Base-by-base conservation (phyloP, 2,888 invertebrate species). In the Drosophila fulvimacula region DNA sequence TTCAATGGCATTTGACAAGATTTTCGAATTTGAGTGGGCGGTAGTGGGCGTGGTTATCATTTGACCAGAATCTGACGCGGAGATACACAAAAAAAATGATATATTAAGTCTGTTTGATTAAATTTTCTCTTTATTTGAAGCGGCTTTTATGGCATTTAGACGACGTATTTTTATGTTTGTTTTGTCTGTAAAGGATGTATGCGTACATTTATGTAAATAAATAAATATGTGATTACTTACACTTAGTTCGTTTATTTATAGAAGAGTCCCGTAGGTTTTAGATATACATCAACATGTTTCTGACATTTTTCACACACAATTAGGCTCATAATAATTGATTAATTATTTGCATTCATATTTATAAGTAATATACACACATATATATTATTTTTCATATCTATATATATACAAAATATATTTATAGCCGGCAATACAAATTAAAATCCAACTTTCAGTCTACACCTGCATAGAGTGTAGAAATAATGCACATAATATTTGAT, bases 351-450 rank as follows among this genome's bases (percentile, higher is more conserved):
- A 51, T 51, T 51, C 34, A 51, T 51, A 34, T 19, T 51, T 51
- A 21, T 51, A 15, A 11, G 17, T n/a, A 46, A 17, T 48, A 48
- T 30, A 30, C 46, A 48, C 30, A 17, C 10, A 17, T 48, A 17
- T 46, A 46, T 52, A 15, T 36, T 15, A 10, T 6, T 52, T 10
- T 21, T 32, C n/a, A n/a, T 42, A n/a, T 42, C 17, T 17, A 19
- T 11, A 24, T 30, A 56, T 55, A 27, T 36, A 58, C 57, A 70
- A 74, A 41, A 44, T 44, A 64, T 52, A 38, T 44, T 72, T 63
- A 72, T 48, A 67, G 76, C 74, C 74, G 74, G 74, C 72, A 59
- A 67, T 56, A 63, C 48, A 63, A 61, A 63, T 72, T 72, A 56
- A 49, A 59, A 72, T 57, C 46, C 44, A 76, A 62, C 56, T 76